phyloP scores from a whole-genome alignment of 2,888 invertebrate species.

The Rhagophthalmus giganteus region DNA sequence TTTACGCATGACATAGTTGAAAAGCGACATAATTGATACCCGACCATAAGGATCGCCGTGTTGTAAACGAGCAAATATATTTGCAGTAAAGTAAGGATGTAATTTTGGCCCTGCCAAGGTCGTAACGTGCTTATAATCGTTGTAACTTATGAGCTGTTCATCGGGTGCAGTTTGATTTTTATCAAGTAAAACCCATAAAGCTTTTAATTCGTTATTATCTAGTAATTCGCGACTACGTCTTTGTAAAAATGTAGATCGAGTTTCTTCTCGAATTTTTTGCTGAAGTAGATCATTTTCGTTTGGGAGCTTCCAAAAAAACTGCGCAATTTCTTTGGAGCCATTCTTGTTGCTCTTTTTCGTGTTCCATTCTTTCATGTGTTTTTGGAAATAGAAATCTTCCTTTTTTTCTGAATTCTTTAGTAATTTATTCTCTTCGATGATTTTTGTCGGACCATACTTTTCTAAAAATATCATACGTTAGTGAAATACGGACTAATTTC shows the following conservation, averaged over 20 bases:
- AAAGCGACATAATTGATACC: constrained; percentile 85
- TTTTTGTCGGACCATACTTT: too few species aligned
- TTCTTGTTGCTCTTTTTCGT: neutral
- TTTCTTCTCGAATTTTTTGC: constrained; percentile 85
- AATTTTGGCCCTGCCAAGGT: constrained; percentile 65
- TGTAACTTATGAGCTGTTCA: constrained; percentile 83
- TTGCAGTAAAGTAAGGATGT: constrained; percentile 77
- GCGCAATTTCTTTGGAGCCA: constrained; percentile 68
- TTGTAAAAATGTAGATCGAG: constrained; percentile 84
- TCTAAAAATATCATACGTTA: neutral
- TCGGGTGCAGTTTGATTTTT: constrained; percentile 77
- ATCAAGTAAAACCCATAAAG: constrained; percentile 82
- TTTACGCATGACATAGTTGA: constrained; percentile 93
- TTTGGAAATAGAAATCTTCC: constrained; percentile 47
- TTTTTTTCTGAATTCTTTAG: constrained; percentile 44
- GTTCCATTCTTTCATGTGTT: constrained; percentile 42
- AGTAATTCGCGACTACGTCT: constrained; percentile 80
- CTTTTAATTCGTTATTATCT: constrained; percentile 82
- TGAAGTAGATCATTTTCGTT: constrained; percentile 74
- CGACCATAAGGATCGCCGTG: constrained; percentile 84
- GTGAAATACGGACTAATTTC: too few species aligned
- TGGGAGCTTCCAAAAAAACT: constrained; percentile 77
- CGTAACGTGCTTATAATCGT: constrained; percentile 80
- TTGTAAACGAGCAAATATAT: constrained; percentile 85
- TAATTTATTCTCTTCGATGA: neutral